Percentiles rank a stretch among this genome's conserved stretches.
These are phyloP conservation scores for Trachelus troglodyta DNA, from an alignment of 2,888 invertebrate species.

Conservation along the genomic window DNA sequence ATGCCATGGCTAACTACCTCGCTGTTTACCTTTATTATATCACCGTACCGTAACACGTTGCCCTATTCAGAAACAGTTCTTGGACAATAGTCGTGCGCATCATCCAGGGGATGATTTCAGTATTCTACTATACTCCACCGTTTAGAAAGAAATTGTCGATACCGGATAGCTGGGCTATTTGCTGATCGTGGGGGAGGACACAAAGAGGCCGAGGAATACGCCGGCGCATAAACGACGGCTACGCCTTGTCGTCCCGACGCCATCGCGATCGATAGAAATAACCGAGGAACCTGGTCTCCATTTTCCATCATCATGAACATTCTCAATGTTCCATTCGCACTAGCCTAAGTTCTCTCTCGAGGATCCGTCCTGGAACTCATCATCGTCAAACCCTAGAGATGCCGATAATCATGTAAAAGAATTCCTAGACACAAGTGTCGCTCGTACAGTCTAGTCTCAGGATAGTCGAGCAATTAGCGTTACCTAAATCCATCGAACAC, in stretches of 20 bases:
- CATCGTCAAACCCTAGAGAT: neutral
- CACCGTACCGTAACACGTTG: neutral
- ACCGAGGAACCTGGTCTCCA: neutral
- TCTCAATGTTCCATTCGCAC: neutral
- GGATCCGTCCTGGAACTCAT: neutral
- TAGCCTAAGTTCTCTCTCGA: neutral
- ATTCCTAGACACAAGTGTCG: constrained; percentile 4
- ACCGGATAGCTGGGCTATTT: neutral
- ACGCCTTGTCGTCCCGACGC: constrained; percentile 51
- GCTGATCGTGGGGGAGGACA: constrained; percentile 22
- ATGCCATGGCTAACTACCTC: neutral
- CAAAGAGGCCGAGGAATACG: constrained; percentile 24
- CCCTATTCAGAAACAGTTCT: neutral
- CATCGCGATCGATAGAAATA: constrained; percentile 59
- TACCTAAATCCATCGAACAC: constrained; percentile 24
- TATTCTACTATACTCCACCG: too few species aligned
- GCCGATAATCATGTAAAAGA: neutral
- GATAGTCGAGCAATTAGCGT: constrained; percentile 39
- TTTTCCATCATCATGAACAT: neutral
- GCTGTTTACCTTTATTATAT: neutral
- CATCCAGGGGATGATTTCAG: too few species aligned
- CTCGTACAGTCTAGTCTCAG: constrained; percentile 29
- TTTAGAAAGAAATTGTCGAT: neutral
- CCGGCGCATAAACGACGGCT: constrained; percentile 20
- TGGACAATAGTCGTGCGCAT: neutral